Evolutionary conservation across 2,797 vertebrate genomes (phyloP), one percentile per base, ranked within the genome.

Genomic region (Acanthornis magna): DNA sequence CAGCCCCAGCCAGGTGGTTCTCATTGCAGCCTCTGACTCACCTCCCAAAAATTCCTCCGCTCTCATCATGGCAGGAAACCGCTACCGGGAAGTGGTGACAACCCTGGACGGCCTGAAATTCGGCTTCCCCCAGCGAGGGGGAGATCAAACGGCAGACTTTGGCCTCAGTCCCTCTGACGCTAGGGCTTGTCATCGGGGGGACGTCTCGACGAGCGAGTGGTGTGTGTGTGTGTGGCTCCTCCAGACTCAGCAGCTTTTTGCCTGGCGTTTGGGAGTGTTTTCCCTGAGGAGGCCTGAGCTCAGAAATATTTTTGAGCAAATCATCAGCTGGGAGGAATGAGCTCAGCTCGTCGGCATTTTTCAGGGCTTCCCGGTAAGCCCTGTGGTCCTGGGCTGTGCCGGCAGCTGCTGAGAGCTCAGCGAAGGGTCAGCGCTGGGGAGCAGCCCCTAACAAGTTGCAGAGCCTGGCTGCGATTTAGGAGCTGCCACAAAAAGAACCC

Each of bases 1-100:
- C 3, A 2, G 40, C 40, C 36, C 29, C 50, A 6, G 30, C 89
- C 91, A 88, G 92, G 94, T 91, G 93, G 81, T 83, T 96, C 67
- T 75, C 58, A 89, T 91, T 72, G 78, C 71, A 92, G 67, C 51
- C 57, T 85, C 86, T 96, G 94, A 94, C 83, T 96, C 95, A 94
- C 61, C 84, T 87, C 92, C 54, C 86, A 91, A 70, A 87, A 87
- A 95, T 83, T 92, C 53, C 77, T 74, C 17, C 0, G 9, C 74
- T 92, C 58, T 19, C 67, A 61, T 77, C 74, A 34, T 13, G 36
- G 75, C 93, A 94, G 93, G 91, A 95, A 96, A 96, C 76, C 62
- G 21, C 94, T 55, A 66, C 38, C 0, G 29, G 87, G 65, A 96
- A 96, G 70, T 95, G 85, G 89, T 91, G 42, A 90, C 75, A 92